phyloP scores from a whole-genome alignment of 2,888 invertebrate species.

The Drosophila mimetica region DNA sequence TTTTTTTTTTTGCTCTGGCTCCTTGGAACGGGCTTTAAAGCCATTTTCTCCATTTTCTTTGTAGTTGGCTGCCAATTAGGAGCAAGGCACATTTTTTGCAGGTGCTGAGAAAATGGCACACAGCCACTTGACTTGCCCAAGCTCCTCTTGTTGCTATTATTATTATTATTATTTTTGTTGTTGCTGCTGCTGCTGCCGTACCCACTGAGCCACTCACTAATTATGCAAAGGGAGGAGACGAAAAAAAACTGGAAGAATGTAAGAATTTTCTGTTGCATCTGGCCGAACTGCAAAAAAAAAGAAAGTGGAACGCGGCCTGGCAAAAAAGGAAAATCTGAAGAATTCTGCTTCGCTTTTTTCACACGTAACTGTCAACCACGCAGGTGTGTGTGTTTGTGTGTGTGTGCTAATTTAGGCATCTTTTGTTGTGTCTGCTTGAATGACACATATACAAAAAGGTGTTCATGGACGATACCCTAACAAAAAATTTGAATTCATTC shows the following conservation, averaged over 20 bases:
- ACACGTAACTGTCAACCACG: constrained; percentile 55
- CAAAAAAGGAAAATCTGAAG: constrained; percentile 24
- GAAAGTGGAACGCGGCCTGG: constrained; percentile 68
- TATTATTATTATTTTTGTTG: constrained; percentile 28
- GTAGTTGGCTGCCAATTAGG: constrained; percentile 60
- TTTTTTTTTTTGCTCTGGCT: neutral
- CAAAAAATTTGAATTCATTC: neutral
- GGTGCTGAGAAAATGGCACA: constrained; percentile 70
- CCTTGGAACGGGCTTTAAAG: constrained; percentile 29
- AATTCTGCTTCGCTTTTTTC: constrained; percentile 44
- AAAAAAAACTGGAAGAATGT: constrained; percentile 7
- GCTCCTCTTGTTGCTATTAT: constrained; percentile 44
- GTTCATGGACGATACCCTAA: constrained; percentile 3
- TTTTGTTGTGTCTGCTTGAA: constrained; percentile 62
- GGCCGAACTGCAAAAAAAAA: constrained; percentile 40
- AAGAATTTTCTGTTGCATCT: constrained; percentile 58
- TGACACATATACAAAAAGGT: constrained; percentile 8
- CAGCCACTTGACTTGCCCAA: constrained; percentile 72
- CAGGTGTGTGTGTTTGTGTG: constrained; percentile 46
- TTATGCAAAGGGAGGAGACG: constrained; percentile 58
- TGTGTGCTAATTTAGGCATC: constrained; percentile 67
- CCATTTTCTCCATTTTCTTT: constrained; percentile 33
- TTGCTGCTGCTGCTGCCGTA: constrained; percentile 46
- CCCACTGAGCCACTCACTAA: constrained; percentile 74
- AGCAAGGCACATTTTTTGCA: constrained; percentile 47